phyloP scores from a whole-genome alignment of 2,888 invertebrate genomes.

The Ochropacha duplaris region DNA sequence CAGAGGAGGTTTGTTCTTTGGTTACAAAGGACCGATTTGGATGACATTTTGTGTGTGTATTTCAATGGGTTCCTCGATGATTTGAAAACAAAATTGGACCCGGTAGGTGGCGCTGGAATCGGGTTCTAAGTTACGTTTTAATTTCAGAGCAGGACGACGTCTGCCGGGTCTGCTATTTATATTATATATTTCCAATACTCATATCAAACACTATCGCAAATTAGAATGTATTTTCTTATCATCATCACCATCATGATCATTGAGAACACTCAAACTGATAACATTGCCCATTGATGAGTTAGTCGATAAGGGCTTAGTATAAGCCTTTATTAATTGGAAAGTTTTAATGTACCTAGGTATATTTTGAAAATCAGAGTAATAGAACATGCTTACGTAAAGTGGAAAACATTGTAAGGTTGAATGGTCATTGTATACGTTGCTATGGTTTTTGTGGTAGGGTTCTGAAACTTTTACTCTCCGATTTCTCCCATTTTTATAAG shows the following conservation, averaged over 20 bases:
- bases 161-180: no score
- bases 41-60: no score
- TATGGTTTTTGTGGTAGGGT: background rate
- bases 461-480: no score
- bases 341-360: background rate
- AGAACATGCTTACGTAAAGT: background rate
- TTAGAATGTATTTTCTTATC: background rate
- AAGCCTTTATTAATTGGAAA: background rate
- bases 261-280: background rate
- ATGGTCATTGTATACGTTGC: background rate
- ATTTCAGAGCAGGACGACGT: no score
- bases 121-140: no score
- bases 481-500: no score
- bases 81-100: no score
- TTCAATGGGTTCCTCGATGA: no score
- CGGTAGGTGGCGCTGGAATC: no score
- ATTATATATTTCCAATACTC: background rate
- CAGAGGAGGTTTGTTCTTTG: no score
- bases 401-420: background rate
- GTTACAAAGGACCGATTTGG: no score
- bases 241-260: background rate
- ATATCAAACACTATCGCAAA: background rate
- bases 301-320: background rate
- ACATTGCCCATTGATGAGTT: background rate
- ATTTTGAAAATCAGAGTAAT: background rate